phyloP scores from a whole-genome alignment of 2,113 vertebrate genomes.

The Pao palembangensis region DNA sequence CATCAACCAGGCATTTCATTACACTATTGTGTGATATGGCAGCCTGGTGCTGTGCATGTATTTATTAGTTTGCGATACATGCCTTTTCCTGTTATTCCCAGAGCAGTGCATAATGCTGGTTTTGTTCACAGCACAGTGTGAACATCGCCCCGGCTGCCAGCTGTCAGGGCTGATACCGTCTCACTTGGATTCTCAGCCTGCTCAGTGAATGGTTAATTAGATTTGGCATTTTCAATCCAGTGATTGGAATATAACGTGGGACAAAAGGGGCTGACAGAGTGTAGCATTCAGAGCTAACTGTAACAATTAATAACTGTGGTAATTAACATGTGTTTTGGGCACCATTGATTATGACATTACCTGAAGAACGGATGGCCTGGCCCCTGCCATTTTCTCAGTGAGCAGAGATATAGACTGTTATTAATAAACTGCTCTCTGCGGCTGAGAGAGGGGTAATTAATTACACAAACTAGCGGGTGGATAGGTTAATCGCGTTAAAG shows the following conservation, averaged over 20 bases:
- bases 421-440: conserved; percentile 92
- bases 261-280: conserved; percentile 85
- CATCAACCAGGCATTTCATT: conserved; percentile 76
- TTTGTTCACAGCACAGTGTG: conserved; percentile 79
- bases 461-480: conserved; percentile 93
- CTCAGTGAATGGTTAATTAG: conserved; percentile 91
- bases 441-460: conserved; percentile 85
- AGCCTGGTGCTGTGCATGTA: conserved; percentile 74
- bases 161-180: conserved; percentile 79
- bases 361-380: conserved; percentile 84
- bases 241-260: conserved; percentile 87
- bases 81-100: conserved; percentile 74
- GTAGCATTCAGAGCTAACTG: conserved; percentile 90
- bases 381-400: conserved; percentile 80
- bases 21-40: conserved; percentile 77
- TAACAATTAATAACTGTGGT: conserved; percentile 96
- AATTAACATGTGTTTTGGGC: conserved; percentile 89
- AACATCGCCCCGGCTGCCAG: conserved; percentile 79
- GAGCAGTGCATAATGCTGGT: conserved; percentile 74
- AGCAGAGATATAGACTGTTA: conserved; percentile 86
- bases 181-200: conserved; percentile 76
- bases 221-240: conserved; percentile 89
- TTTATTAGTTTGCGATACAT: conserved; percentile 80
- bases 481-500: conserved; percentile 91
- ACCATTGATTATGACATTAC: conserved; percentile 90